phyloP scores from a whole-genome alignment of 1,140 invertebrate genomes.

The Megalonaias nervosa region DNA sequence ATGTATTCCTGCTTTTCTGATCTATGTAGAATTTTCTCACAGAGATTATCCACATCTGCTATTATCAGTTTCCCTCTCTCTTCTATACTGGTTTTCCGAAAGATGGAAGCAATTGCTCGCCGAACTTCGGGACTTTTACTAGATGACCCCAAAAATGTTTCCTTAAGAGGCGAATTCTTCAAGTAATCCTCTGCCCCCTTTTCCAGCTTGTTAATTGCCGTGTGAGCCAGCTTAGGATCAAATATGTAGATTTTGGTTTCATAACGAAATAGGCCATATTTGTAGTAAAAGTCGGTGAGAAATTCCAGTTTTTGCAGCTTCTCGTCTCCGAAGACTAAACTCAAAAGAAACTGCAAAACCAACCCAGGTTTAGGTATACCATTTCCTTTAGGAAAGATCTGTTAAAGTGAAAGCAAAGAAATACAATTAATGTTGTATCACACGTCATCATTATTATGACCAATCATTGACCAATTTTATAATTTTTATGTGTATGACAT shows the following conservation, averaged over 20 bases:
- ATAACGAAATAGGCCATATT: slow-evolving; percentile 38
- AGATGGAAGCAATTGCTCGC: slow-evolving; percentile 44
- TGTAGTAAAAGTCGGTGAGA: slow-evolving; percentile 43
- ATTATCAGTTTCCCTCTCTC: slow-evolving; percentile 40
- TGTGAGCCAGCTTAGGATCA: slow-evolving; percentile 42
- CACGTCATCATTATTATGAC: no score
- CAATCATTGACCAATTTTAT: no score
- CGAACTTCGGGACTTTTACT: slow-evolving; percentile 50
- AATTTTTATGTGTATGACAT: no score
- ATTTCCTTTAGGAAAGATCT: slow-evolving; percentile 15
- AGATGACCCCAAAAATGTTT: slow-evolving; percentile 48
- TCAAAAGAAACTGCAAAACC: slow-evolving; percentile 21
- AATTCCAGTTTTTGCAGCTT: slow-evolving; percentile 48
- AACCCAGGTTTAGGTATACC: slow-evolving; percentile 31
- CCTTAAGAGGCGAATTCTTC: slow-evolving; percentile 46
- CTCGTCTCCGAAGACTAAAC: slow-evolving; percentile 21
- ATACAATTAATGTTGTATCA: no score
- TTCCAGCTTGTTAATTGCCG: slow-evolving; percentile 50
- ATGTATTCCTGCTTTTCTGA: slow-evolving; percentile 13
- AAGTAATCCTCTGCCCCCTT: slow-evolving; percentile 51
- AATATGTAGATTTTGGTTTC: slow-evolving; percentile 50
- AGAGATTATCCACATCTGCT: slow-evolving; percentile 41
- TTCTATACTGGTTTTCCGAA: slow-evolving; percentile 48
- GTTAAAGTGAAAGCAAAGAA: neutral
- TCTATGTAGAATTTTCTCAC: slow-evolving; percentile 34